Conservation (phyloP, 2,113 vertebrate species). For the Spea bombifrons region DNA sequence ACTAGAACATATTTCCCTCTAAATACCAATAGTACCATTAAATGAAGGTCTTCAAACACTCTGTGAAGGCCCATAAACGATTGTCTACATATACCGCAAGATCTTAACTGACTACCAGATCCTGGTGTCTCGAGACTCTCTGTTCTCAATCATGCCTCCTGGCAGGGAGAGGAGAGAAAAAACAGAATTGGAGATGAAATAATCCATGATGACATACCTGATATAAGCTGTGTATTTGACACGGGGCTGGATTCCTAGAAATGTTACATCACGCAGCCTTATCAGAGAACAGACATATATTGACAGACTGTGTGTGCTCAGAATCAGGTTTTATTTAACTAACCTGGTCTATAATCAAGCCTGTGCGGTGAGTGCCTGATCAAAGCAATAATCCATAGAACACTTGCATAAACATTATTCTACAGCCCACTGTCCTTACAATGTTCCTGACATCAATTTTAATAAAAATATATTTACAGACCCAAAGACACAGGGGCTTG, state of each 20-base stretch:
- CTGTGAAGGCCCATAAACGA: too few species aligned
- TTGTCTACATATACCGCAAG: too few species aligned
- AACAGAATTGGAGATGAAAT: background rate
- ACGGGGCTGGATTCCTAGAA: background rate
- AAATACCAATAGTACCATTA: too few species aligned
- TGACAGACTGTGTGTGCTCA: background rate
- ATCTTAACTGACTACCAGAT: too few species aligned
- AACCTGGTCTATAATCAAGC: background rate
- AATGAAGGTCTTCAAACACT: too few species aligned
- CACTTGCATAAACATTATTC: too few species aligned
- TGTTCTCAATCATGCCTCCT: constrained; percentile 4
- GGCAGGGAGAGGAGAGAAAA: background rate
- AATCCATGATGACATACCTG: background rate
- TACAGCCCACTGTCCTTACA: too few species aligned
- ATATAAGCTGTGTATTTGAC: background rate
- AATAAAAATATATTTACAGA: too few species aligned
- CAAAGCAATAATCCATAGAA: background rate
- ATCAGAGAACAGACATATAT: background rate
- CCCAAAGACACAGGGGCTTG: too few species aligned
- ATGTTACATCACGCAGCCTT: background rate
- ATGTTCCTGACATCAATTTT: too few species aligned
- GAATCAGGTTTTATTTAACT: background rate
- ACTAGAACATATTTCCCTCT: too few species aligned
- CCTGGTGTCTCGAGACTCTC: background rate
- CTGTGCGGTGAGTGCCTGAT: background rate